A percentile compares a stretch with the other conserved stretches of the same genome.
These are phyloP conservation scores for Florisuga fusca DNA, from an alignment of 2,797 vertebrate genomes.

Conservation along the genomic window DNA sequence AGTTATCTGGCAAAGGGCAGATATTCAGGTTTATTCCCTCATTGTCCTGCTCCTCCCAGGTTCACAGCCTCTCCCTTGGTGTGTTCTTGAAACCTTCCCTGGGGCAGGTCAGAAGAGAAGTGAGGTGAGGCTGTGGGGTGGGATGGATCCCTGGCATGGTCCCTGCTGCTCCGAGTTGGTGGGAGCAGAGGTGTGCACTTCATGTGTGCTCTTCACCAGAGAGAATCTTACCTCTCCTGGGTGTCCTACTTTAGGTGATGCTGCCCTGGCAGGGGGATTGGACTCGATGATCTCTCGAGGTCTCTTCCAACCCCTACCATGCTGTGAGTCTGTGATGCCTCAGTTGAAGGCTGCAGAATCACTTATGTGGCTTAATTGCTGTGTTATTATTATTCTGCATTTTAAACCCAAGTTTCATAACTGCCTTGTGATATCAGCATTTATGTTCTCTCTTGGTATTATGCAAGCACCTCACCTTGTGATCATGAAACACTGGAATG, in stretches of 20 bases:
- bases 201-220: accelerated
- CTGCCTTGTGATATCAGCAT: constrained; percentile 33
- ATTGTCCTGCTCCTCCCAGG: neutral
- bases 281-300: no score
- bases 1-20: neutral
- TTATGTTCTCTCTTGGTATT: constrained; percentile 14
- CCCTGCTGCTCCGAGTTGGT: neutral
- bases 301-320: no score
- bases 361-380: constrained; percentile 13
- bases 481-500: constrained; percentile 39
- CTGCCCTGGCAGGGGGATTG: no score
- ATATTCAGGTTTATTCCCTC: neutral
- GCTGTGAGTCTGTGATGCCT: neutral
- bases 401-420: constrained; percentile 52
- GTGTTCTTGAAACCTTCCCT: neutral
- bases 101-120: neutral
- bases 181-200: neutral
- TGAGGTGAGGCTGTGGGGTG: neutral
- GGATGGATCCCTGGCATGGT: neutral
- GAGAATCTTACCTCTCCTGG: neutral
- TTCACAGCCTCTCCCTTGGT: neutral
- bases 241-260: no score
- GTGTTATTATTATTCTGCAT: constrained; percentile 33
- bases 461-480: constrained; percentile 67
- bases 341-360: neutral